Evolutionary conservation across 1,140 invertebrate species (phyloP), one percentile per base, ranked within the genome.

Genomic region (Stegodyphus dumicola): DNA sequence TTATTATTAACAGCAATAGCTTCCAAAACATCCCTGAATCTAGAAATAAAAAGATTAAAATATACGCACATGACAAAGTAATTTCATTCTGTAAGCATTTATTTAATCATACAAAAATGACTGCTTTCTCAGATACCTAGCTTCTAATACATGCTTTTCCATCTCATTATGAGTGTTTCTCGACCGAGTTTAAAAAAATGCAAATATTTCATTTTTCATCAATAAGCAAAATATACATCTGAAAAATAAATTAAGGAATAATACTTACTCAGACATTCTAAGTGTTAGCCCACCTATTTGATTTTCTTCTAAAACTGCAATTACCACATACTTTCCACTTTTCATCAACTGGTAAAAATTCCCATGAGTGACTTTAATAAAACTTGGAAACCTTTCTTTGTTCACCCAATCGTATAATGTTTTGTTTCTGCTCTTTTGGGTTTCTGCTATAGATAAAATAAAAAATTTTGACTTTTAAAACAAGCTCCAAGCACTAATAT

Each of bases 221-320:
- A 60, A 60, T 10, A 9, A 60, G 15, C 56, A 10, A 9, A 60
- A 60, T 60, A 60, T 60, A 10, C 9, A 60, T 2, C 9, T 10
- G 15, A 60, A 60, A 0, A 60, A 60, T 10, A 60, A 60, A 15
- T 60, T 60, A 52, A 85, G 13, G 10, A 51, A 13, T 77, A 75
- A 52, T 18, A 89, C 89, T 89, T 89, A 91, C 90, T 95, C 94
- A 87, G 93, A 89, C 93, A 97, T 96, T 88, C 96, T 94, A 51
- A 93, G 92, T 53, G 95, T 92, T 79, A 97, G 93, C 91, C 96
- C 93, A 88, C 94, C 94, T 7, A 96, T 90, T 89, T 95, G 96
- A 90, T 96, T 96, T 92, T 97, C 96, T 89, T 96, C 94, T 0
- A 97, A 93, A 71, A 97, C 94, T 18, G 94, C 96, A 67, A 97